These are phyloP conservation scores for Caerostris extrusa DNA, from an alignment of 1,140 invertebrate species.

Conservation along the genomic window DNA sequence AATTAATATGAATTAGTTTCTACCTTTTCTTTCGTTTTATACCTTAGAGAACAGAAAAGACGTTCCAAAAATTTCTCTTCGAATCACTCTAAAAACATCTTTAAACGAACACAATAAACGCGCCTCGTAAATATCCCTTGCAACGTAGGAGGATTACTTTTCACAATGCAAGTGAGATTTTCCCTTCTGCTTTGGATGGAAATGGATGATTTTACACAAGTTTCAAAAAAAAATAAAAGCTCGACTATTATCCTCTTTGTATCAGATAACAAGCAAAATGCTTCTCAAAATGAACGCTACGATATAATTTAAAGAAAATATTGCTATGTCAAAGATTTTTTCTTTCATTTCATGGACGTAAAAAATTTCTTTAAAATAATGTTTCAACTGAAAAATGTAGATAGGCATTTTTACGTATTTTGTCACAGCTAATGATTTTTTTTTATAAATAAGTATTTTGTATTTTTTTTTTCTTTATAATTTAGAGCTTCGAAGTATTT, in stretches of 20 bases:
- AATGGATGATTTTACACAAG: not conserved
- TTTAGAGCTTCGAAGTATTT: not conserved
- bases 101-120: not conserved
- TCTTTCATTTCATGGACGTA: not conserved
- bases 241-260: not conserved
- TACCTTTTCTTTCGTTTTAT: not conserved
- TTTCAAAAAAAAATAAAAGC: not conserved
- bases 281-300: not conserved
- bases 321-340: not conserved
- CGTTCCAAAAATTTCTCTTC: not conserved
- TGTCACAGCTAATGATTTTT: not conserved
- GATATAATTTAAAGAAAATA: not conserved
- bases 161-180: not conserved
- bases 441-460: not conserved
- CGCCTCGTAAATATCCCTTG: not conserved
- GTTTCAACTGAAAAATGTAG: not conserved
- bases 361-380: not conserved
- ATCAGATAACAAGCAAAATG: not conserved
- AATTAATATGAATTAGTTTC: constrained; percentile 19
- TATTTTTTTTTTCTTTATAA: not conserved
- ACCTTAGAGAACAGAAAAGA: not conserved
- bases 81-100: not conserved
- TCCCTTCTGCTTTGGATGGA: not conserved
- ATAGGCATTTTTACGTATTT: not conserved
- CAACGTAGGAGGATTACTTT: not conserved